Evolutionary conservation across 2,797 vertebrate species (phyloP), one percentile per base, ranked within the genome.

Genomic region (Erpetoichthys calabaricus): DNA sequence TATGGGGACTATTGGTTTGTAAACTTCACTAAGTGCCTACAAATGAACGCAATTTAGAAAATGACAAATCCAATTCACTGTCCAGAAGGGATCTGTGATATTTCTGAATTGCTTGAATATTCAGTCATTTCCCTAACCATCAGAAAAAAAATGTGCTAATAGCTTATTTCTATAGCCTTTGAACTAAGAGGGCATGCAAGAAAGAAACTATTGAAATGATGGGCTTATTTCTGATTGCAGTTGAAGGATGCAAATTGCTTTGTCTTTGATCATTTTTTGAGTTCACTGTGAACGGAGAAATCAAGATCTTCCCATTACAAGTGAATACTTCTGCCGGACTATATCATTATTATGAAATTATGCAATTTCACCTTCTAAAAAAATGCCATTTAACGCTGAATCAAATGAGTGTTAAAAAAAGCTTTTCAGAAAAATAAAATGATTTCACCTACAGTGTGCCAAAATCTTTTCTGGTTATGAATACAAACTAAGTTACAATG

Each of bases 51-150:
- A 76, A 70, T 82, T 86, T 81, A 80, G 65, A 65, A 77, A 42
- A 68, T 82, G 84, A 75, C 83, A 82, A 47, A 59, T 80, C 72
- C 70, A 76, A 74, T 86, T 80, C 65, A 57, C 67, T 76, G 67
- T 72, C 54, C 63, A 52, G 45, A 5, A 56, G 59, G 61, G 45
- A 1, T 0, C 3, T 9, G 47, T 56, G 66, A 66, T 74, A 68
- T 68, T 76, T 78, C 68, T 71, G 70, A 71, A 66, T 60, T 63
- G 47, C 60, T 77, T 73, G 78, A 75, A 69, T 67, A 66, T 66
- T 61, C 65, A 70, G 65, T 72, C 65, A 67, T 65, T 73, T 61
- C 59, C 58, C 46, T 56, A 56, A 47, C 62, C 42, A 44, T 62
- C 60, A 43, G 53, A 64, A 62, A 63, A 60, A 57, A 54, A 59